Conservation (phyloP, 2,888 invertebrate genomes). For the Dryomyza anilis region DNA sequence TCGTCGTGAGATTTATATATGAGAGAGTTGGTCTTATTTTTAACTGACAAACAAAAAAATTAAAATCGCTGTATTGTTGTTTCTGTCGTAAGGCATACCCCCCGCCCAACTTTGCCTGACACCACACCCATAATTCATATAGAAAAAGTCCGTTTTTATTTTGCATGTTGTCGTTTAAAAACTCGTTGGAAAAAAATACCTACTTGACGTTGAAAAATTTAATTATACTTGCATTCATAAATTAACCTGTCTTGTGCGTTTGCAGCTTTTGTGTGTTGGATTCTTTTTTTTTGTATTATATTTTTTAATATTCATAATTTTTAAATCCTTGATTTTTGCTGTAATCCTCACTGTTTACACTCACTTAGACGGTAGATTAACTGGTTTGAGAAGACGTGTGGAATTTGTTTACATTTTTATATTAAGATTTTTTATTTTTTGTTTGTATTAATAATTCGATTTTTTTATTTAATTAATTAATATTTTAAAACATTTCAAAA, state of each 20-base stretch:
- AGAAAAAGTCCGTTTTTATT: neutral
- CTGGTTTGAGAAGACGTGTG: neutral
- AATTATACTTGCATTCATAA: constrained; percentile 44
- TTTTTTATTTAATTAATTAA: too few relatives aligned
- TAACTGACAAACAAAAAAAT: too few relatives aligned
- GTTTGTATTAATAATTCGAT: too few relatives aligned
- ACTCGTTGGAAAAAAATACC: too few relatives aligned
- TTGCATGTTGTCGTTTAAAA: neutral
- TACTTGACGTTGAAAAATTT: constrained; percentile 37
- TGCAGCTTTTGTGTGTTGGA: neutral
- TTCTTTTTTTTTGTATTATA: constrained; percentile 28
- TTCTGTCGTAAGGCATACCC: too few relatives aligned
- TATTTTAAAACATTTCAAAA: too few relatives aligned
- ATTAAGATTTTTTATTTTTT: too few relatives aligned
- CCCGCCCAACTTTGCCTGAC: too few relatives aligned
- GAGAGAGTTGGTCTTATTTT: too few relatives aligned
- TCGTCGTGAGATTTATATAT: neutral
- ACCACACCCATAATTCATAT: too few relatives aligned
- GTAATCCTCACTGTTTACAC: constrained; percentile 3
- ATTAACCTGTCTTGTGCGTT: constrained; percentile 36
- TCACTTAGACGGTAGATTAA: constrained; percentile 28
- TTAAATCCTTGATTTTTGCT: neutral
- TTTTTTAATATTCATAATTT: constrained; percentile 6
- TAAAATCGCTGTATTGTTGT: neutral
- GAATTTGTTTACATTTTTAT: neutral